Conservation (phyloP, 2,888 invertebrate genomes). For the Macropis europaea region DNA sequence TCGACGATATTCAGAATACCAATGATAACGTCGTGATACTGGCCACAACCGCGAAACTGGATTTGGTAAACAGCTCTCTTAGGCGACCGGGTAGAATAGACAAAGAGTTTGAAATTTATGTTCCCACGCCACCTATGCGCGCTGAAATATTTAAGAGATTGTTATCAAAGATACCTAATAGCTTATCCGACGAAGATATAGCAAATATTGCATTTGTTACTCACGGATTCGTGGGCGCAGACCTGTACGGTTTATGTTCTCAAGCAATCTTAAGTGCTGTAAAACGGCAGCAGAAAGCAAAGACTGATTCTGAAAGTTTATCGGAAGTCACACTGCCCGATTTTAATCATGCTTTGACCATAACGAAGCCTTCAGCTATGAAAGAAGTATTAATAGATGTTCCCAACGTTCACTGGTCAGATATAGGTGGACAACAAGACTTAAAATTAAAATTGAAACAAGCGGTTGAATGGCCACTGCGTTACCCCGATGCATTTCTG, state of each 20-base stretch:
- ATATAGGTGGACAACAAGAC: slow-evolving; percentile 95
- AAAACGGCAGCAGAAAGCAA: slow-evolving; percentile 72
- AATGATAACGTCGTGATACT: slow-evolving; percentile 85
- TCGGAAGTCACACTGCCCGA: slow-evolving; percentile 79
- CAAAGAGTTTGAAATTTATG: slow-evolving; percentile 89
- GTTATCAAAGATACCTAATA: slow-evolving; percentile 82
- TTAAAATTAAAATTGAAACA: slow-evolving; percentile 92
- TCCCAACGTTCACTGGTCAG: slow-evolving; percentile 94
- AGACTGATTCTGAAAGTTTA: slow-evolving; percentile 12
- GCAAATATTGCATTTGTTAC: slow-evolving; percentile 86
- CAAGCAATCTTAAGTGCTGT: slow-evolving; percentile 86
- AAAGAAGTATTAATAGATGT: slow-evolving; percentile 93
- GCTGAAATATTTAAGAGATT: slow-evolving; percentile 86
- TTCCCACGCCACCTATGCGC: slow-evolving; percentile 86
- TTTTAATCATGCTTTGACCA: slow-evolving; percentile 84
- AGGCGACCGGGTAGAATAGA: slow-evolving; percentile 91
- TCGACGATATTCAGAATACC: slow-evolving; percentile 84
- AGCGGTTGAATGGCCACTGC: slow-evolving; percentile 96
- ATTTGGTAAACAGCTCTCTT: slow-evolving; percentile 87
- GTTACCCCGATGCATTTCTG: slow-evolving; percentile 90
- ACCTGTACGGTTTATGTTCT: slow-evolving; percentile 89
- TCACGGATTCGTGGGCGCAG: slow-evolving; percentile 95
- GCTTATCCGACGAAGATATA: slow-evolving; percentile 82
- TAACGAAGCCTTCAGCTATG: slow-evolving; percentile 94
- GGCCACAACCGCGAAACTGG: slow-evolving; percentile 89